These are phyloP conservation scores for Zoanthus sociatus DNA, from an alignment of 92 coral and sea anemone genomes.

Conservation along the genomic window DNA sequence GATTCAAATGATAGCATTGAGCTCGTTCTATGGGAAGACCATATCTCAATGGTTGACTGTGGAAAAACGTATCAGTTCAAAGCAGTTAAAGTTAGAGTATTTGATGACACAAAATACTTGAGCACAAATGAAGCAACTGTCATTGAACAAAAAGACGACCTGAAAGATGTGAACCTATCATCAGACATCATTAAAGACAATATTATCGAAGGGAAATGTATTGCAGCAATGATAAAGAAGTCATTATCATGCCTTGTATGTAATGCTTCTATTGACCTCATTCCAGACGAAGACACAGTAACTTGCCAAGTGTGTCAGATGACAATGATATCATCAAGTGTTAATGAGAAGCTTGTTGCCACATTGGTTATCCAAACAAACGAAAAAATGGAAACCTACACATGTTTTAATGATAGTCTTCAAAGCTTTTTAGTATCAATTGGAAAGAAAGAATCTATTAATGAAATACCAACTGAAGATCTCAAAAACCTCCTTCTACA, in stretches of 20 bases:
- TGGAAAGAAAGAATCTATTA: not conserved
- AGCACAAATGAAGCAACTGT: conserved; percentile 54
- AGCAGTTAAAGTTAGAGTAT: conserved; percentile 45
- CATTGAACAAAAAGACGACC: conserved; percentile 41
- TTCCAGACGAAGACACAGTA: not conserved
- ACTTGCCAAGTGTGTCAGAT: conserved; percentile 14
- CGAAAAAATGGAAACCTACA: conserved; percentile 5
- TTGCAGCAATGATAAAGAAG: conserved; percentile 10
- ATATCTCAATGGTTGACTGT: conserved; percentile 46
- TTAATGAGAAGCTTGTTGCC: conserved; percentile 30
- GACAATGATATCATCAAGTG: not conserved
- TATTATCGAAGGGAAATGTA: conserved; percentile 25
- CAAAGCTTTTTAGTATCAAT: conserved; percentile 16
- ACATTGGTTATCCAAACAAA: not conserved
- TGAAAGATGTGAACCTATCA: not conserved
- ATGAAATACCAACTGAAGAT: conserved; percentile 37
- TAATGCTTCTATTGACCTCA: conserved; percentile 11
- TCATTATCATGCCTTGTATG: conserved; percentile 27
- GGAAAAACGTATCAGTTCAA: conserved; percentile 63
- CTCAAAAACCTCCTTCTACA: conserved; percentile 39
- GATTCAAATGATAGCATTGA: conserved; percentile 24
- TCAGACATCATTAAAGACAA: not conserved
- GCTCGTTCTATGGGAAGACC: conserved; percentile 63
- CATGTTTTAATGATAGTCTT: conserved; percentile 38
- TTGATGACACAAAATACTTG: conserved; percentile 54